phyloP scores from a whole-genome alignment of 2,797 vertebrate genomes.

The Echiichthys vipera region DNA sequence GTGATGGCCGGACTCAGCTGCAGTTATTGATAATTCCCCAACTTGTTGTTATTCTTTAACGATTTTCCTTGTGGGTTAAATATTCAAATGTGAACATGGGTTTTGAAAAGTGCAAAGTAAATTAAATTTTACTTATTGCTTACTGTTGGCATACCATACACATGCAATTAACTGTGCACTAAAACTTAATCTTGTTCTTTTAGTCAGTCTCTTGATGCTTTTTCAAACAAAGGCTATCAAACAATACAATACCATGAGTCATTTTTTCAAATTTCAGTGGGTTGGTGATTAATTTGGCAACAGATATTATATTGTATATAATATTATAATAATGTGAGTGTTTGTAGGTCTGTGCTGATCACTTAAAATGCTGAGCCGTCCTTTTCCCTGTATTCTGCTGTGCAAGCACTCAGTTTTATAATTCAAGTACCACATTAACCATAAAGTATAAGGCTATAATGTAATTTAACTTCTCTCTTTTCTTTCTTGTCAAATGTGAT shows the following conservation, averaged over 20 bases:
- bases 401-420: background rate
- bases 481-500: background rate
- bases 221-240: background rate
- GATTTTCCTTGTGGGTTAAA: background rate
- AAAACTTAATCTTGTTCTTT: background rate
- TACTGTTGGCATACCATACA: background rate
- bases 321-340: background rate
- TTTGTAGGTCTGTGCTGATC: background rate
- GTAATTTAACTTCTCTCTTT: background rate
- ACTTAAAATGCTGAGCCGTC: too few species aligned
- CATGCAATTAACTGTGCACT: background rate
- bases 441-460: background rate
- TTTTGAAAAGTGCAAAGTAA: background rate
- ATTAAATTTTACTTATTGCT: background rate
- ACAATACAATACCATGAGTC: background rate
- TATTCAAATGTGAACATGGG: background rate
- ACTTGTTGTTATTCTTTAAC: background rate
- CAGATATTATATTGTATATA: too few species aligned
- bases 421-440: background rate
- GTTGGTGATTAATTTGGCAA: background rate
- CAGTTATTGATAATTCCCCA: background rate
- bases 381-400: too few species aligned
- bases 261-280: background rate
- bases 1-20: background rate
- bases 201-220: background rate